Base-by-base conservation (phyloP, 2,888 invertebrate species). In the Sinelater perroti region DNA sequence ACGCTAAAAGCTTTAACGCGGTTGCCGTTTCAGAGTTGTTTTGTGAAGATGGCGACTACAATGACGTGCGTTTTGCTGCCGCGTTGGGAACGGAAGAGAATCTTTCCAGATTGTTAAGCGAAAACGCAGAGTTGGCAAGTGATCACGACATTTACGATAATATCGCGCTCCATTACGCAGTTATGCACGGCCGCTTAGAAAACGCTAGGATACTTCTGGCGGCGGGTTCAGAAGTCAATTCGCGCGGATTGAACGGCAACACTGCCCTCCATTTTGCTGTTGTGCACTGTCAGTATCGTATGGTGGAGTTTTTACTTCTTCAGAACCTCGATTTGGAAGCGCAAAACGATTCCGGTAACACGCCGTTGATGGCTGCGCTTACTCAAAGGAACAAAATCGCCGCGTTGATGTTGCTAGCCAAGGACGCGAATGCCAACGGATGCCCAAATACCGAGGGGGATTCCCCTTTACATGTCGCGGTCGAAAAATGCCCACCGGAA, bases 241-340 rank as follows among this genome's bases (percentile, higher is more conserved):
- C 13, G 14, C 20, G 14, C 3, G 38, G 51, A 16, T 6, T 17
- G 6, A 18, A 21, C n/a, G 36, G 35, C 8, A 50, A 50, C 26
- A 17, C 50, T 0, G 18, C 50, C 17, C 18, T 50, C 4, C 50
- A 50, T 24, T 14, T 24, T n/a, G 50, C 50, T 20, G 50, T 13
- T 2, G 16, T 28, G 20, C 5, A 1, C 8, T 8, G 26, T 3
- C 10, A 11, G 1, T 2, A 38, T 5, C 8, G 21, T 11, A 18
- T 38, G 2, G 38, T 38, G 2, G 20, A 18, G 11, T n/a, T n/a
- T n/a, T n/a, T n/a, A n/a, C n/a, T n/a, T n/a, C n/a, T n/a, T n/a
- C n/a, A n/a, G n/a, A n/a, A n/a, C n/a, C n/a, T n/a, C 6, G 6
- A 33, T 3, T 13, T 33, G 2, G 16, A 33, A 8, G 14, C 8